These are phyloP conservation scores for Drosophila affinis DNA, from an alignment of 2,888 invertebrate genomes.

Conservation along the genomic window DNA sequence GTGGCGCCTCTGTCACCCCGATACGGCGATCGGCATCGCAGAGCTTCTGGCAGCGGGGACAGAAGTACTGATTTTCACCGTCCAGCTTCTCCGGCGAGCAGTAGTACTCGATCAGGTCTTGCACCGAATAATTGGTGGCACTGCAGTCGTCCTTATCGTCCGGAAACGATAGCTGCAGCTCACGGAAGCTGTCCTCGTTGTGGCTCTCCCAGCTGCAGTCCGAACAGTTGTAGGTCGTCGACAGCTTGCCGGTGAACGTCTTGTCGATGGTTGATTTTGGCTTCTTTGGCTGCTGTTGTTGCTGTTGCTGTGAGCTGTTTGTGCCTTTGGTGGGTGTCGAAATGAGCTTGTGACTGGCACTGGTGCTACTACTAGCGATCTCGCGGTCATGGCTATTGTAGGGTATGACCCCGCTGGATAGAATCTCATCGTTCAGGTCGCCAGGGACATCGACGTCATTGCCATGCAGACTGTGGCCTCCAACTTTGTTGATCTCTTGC, in stretches of 20 bases:
- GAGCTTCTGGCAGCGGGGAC: slow-evolving; percentile 89
- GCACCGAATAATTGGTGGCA: slow-evolving; percentile 86
- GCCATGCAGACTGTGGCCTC: slow-evolving; percentile 4
- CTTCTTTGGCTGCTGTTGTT: slow-evolving; percentile 39
- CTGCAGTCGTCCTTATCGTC: slow-evolving; percentile 84
- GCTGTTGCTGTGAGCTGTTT: slow-evolving; percentile 22
- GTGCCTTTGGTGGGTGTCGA: slow-evolving; percentile 49
- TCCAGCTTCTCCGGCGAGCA: slow-evolving; percentile 90
- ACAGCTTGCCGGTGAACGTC: slow-evolving; percentile 90
- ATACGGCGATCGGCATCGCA: slow-evolving; percentile 91
- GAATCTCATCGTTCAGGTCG: slow-evolving; percentile 52
- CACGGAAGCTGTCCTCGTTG: slow-evolving; percentile 91
- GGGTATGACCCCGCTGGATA: slow-evolving; percentile 61
- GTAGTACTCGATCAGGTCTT: slow-evolving; percentile 90
- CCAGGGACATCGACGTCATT: slow-evolving; percentile 9
- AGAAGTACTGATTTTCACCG: slow-evolving; percentile 93
- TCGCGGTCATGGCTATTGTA: slow-evolving; percentile 60
- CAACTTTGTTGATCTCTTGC: slow-evolving; percentile 85
- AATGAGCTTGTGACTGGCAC: slow-evolving; percentile 21
- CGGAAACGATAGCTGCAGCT: slow-evolving; percentile 91
- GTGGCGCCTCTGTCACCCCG: slow-evolving; percentile 89
- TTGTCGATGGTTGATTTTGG: slow-evolving; percentile 85
- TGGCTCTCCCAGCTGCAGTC: slow-evolving; percentile 89
- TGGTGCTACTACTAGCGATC: slow-evolving; percentile 32
- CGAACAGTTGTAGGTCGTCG: slow-evolving; percentile 90